These are phyloP conservation scores for Cryptophagus acutangulus DNA, from an alignment of 2,888 invertebrate species.

Conservation along the genomic window DNA sequence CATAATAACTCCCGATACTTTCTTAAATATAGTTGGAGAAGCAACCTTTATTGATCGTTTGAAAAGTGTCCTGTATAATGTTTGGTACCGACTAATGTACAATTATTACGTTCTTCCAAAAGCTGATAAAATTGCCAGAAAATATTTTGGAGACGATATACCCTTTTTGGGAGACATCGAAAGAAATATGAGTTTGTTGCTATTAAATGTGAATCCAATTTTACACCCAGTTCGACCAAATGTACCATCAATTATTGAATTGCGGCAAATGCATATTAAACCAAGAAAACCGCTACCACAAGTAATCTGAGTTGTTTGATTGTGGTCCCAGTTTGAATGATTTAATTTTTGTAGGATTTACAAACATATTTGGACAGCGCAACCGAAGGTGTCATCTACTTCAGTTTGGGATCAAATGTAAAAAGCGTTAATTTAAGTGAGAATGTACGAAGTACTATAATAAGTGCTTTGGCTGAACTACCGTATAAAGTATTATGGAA, in stretches of 20 bases:
- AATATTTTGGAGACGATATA: conserved; percentile 31
- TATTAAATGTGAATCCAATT: conserved; percentile 22
- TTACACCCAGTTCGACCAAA: conserved; percentile 19
- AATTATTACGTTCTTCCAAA: conserved; percentile 18
- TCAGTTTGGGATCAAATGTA: conserved; percentile 23
- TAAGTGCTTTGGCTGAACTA: conserved; percentile 16
- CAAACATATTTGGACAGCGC: conserved; percentile 15
- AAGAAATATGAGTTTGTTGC: conserved; percentile 22
- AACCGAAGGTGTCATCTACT: conserved; percentile 21
- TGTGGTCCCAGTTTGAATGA: no score
- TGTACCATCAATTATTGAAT: conserved; percentile 24
- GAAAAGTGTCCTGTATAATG: conserved; percentile 16
- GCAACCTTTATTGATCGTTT: conserved; percentile 17
- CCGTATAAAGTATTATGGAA: conserved; percentile 24
- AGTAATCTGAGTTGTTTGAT: no score
- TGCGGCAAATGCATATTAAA: conserved; percentile 21
- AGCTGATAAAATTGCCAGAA: conserved; percentile 17
- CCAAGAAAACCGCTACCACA: conserved; percentile 18
- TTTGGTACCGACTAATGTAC: conserved; percentile 19
- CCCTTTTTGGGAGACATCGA: conserved; percentile 25
- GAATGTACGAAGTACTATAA: conserved; percentile 11
- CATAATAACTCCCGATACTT: conserved; percentile 27
- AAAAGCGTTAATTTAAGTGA: conserved; percentile 14
- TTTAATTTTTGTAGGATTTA: no score
- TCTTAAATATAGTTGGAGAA: conserved; percentile 13